Evolutionary conservation across 1,140 invertebrate species (phyloP).

Genomic region (Agrypnia vestita): DNA sequence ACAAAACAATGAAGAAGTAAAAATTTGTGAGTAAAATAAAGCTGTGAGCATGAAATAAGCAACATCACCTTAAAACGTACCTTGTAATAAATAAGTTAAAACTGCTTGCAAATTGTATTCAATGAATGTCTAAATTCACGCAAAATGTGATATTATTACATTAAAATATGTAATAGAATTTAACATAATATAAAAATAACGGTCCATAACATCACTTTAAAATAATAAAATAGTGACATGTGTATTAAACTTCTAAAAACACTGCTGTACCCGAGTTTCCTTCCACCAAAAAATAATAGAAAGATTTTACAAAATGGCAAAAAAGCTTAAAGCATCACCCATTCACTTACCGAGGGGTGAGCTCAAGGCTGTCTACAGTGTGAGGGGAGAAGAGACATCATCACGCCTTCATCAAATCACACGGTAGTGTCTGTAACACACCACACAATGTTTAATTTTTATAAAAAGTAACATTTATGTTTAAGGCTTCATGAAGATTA

Average conservation of each 20-base stretch:
- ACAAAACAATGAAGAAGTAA: not conserved
- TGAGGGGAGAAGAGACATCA: constrained; percentile 54
- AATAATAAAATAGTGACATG: no score
- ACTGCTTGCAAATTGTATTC: not conserved
- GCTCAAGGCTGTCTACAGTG: constrained; percentile 50
- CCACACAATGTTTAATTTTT: constrained; percentile 55
- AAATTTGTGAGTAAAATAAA: constrained; percentile 18
- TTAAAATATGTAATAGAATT: no score
- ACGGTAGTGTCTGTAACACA: constrained; percentile 61
- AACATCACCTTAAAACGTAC: constrained; percentile 10
- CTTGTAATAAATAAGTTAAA: not conserved
- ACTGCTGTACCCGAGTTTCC: not conserved
- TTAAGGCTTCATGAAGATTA: not conserved
- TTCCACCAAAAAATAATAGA: constrained; percentile 24
- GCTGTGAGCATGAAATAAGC: constrained; percentile 13
- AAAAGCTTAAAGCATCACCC: constrained; percentile 58
- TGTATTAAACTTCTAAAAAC: not conserved
- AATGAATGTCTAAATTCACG: no score
- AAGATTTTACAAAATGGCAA: constrained; percentile 36
- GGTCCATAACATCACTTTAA: no score
- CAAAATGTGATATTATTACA: no score
- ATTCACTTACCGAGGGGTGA: constrained; percentile 60
- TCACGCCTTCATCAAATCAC: constrained; percentile 60
- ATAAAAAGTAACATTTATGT: constrained; percentile 12
- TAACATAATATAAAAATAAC: no score